Conservation (phyloP, 2,888 invertebrate genomes). For the Caenorhabditis wallacei region DNA sequence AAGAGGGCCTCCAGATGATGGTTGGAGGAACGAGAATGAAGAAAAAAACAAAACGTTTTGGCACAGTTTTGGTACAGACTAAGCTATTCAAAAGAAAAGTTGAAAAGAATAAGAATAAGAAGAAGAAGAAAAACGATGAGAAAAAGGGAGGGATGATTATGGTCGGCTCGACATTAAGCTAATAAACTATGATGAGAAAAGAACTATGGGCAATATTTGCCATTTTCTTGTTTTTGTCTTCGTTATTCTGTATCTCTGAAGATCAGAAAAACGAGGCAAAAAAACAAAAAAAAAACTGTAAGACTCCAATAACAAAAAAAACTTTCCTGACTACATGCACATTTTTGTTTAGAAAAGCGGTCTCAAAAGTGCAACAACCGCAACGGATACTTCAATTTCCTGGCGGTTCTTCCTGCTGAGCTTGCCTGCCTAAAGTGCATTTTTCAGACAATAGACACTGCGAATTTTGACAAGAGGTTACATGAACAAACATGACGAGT, state of each 20-base stretch:
- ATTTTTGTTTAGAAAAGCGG: background rate
- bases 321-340: background rate
- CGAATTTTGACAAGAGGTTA: slow-evolving; percentile 32
- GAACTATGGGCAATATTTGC: slow-evolving; percentile 48
- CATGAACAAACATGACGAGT: slow-evolving; percentile 44
- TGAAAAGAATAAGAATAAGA: slow-evolving; percentile 22
- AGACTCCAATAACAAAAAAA: background rate
- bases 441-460: slow-evolving; percentile 51
- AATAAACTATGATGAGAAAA: slow-evolving; percentile 37
- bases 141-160: slow-evolving; percentile 24
- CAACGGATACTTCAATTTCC: slow-evolving; percentile 61
- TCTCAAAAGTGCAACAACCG: slow-evolving; percentile 35
- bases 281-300: slow-evolving; percentile 5
- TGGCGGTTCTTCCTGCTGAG: slow-evolving; percentile 38
- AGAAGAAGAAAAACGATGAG: background rate
- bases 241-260: slow-evolving; percentile 6
- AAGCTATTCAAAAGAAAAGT: slow-evolving; percentile 52
- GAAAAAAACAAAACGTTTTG: slow-evolving; percentile 16
- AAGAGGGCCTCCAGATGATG: slow-evolving; percentile 58
- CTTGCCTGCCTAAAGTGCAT: slow-evolving; percentile 45
- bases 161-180: slow-evolving; percentile 52
- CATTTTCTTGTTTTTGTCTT: slow-evolving; percentile 23
- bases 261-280: slow-evolving; percentile 5
- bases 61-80: slow-evolving; percentile 43
- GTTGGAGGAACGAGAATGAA: slow-evolving; percentile 18